Evolutionary conservation across 2,797 vertebrate species (phyloP), one percentile per base, ranked within the genome.

Genomic region (Platyrinchus mystaceus): DNA sequence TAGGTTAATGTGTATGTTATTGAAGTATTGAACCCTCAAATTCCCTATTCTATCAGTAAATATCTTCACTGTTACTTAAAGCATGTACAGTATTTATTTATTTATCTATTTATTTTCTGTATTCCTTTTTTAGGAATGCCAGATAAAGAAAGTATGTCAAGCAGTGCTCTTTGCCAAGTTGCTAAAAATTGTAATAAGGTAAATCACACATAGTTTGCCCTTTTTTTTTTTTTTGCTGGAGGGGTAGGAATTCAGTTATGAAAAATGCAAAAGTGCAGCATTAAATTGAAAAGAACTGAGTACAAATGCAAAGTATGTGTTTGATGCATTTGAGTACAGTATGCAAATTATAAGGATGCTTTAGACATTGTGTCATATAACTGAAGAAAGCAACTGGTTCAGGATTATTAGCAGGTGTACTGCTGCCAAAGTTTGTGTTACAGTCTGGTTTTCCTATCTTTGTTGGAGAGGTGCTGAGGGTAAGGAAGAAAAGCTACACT

Each of bases 61-160:
- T 76, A 58, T 50, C 20, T 84, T 32, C 26, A 46, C 12, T 84
- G 37, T 71, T 70, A 59, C 37, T 66, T 76, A 53, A 80, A 56
- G 44, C 76, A 70, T 69, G 8, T 62, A 66, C 21, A 49, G 6
- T 84, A 43, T 83, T 27, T 43, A 19, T 43, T 43, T 50, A 30
- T 52, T 52, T 11, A 28, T 28, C 36, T 37, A 84, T 43, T 93
- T 96, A 87, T 81, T 91, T 60, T 93, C 53, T 97, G 26, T 97
- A 30, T 95, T 96, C 60, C 90, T 95, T 94, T 92, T 90, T 71
- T 94, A 99, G 99, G 98, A 97, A 98, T 99, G 98, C 98, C 98
- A 60, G 99, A 99, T 97, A 99, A 99, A 97, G 99, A 99, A 74
- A 98, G 98, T 93, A 98, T 99, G 96, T 99, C 98, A 97, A 98